phyloP scores from a whole-genome alignment of 2,797 vertebrate species.

The Rhinoraja longicauda region DNA sequence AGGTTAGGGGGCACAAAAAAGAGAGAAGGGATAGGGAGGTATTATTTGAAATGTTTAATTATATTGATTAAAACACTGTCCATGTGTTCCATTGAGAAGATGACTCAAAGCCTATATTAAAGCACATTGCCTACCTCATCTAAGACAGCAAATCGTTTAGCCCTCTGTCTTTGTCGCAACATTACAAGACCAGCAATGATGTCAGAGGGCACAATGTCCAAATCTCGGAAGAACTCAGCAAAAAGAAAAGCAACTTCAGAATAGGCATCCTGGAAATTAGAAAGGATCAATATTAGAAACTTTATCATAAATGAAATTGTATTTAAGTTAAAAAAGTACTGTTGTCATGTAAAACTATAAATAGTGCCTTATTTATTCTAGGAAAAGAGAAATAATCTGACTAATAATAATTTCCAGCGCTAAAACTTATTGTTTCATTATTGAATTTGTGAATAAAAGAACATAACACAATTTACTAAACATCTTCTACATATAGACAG shows the following conservation, averaged over 20 bases:
- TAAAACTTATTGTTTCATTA: neutral
- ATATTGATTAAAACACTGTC: too few relatives aligned
- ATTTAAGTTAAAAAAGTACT: neutral
- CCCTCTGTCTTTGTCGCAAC: constrained; percentile 87
- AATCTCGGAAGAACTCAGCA: constrained; percentile 94
- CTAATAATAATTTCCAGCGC: neutral
- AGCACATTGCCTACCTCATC: constrained; percentile 72
- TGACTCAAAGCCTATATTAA: neutral
- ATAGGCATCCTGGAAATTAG: constrained; percentile 78
- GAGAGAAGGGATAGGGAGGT: too few relatives aligned
- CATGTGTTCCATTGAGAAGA: too few relatives aligned
- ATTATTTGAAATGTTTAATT: too few relatives aligned
- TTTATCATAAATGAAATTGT: neutral
- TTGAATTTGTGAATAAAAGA: neutral
- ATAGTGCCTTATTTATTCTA: neutral
- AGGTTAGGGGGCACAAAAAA: too few relatives aligned
- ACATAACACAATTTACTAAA: neutral
- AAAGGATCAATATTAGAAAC: neutral
- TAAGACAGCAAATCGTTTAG: constrained; percentile 83
- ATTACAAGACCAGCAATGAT: constrained; percentile 95
- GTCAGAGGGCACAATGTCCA: constrained; percentile 96
- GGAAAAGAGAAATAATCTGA: neutral
- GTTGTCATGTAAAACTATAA: neutral
- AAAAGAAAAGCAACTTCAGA: constrained; percentile 97
- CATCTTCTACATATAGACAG: neutral